Evolutionary conservation across 2,888 invertebrate species (phyloP), one percentile per base, ranked within the genome.

Genomic region (Noctuana brunneofusca): DNA sequence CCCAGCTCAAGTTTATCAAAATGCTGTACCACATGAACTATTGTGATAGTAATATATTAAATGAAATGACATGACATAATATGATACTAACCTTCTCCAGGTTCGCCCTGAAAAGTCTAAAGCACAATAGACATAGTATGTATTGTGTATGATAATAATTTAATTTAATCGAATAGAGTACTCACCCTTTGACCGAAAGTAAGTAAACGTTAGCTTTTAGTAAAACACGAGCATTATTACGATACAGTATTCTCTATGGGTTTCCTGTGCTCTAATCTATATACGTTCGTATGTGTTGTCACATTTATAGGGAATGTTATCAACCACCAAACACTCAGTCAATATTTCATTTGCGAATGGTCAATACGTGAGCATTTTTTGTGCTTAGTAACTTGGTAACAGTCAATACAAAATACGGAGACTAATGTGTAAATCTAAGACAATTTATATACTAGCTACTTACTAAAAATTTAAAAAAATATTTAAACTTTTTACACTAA

Each of bases 261-360:
- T 78, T 82, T 80, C 73, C 75, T 69, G 64, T 16, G 41, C 16
- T 18, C 74, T 69, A 59, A 14, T 69, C 72, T 71, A 73, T 69
- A 69, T 58, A 66, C 20, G 24, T 62, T 56, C 62, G 68, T 67
- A 67, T 57, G 62, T 66, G 71, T 59, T 64, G 59, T 67, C 71
- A 76, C 73, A 76, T 79, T 77, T 83, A 77, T 76, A 80, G 72
- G 66, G 72, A 64, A 69, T 66, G 78, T 85, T 87, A 86, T 86
- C 87, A 84, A 74, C 71, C 66, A 58, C 70, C 71, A 71, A 71
- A 75, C 76, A 65, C 72, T 66, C 79, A 85, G 86, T 85, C 83
- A 80, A 83, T 83, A 82, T 76, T 75, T 75, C 75, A 75, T 67
- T 66, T 57, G 64, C 65, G 78, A 67, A 64, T 69, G 75, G 75